These are phyloP conservation scores for Drosophila hydei DNA, from an alignment of 1,140 invertebrate species.

Conservation along the genomic window DNA sequence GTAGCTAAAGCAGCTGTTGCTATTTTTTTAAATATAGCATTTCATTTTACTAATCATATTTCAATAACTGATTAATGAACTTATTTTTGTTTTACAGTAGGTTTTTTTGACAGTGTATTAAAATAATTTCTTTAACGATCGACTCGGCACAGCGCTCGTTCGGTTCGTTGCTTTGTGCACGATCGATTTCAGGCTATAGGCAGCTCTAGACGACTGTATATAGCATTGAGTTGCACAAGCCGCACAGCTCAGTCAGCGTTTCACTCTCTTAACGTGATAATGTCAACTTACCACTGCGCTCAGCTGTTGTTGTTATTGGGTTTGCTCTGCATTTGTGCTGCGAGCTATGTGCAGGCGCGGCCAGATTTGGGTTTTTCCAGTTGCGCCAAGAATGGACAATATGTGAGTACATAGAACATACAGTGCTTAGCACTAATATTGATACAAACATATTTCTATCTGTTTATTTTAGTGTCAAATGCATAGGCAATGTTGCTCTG, in stretches of 20 bases:
- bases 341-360: constrained; percentile 8
- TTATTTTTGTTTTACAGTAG: background rate
- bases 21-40: too few relatives aligned
- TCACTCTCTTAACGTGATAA: constrained; percentile 46
- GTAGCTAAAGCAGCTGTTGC: too few relatives aligned
- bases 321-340: constrained; percentile 14
- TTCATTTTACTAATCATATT: too few relatives aligned
- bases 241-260: constrained; percentile 44
- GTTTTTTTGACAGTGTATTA: constrained; percentile 9
- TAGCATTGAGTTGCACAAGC: constrained; percentile 4
- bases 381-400: constrained; percentile 51
- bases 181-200: constrained; percentile 3
- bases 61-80: too few relatives aligned
- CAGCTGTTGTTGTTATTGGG: constrained; percentile 20
- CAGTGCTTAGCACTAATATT: background rate
- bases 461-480: constrained; percentile 58
- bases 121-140: background rate
- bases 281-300: constrained; percentile 29
- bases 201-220: background rate
- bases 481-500: constrained; percentile 71
- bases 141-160: constrained; percentile 6
- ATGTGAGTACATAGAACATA: constrained; percentile 48
- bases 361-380: constrained; percentile 4
- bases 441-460: background rate
- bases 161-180: constrained; percentile 1